phyloP scores from a whole-genome alignment of 1,140 invertebrate genomes.

The Trichomalopsis sarcophagae region DNA sequence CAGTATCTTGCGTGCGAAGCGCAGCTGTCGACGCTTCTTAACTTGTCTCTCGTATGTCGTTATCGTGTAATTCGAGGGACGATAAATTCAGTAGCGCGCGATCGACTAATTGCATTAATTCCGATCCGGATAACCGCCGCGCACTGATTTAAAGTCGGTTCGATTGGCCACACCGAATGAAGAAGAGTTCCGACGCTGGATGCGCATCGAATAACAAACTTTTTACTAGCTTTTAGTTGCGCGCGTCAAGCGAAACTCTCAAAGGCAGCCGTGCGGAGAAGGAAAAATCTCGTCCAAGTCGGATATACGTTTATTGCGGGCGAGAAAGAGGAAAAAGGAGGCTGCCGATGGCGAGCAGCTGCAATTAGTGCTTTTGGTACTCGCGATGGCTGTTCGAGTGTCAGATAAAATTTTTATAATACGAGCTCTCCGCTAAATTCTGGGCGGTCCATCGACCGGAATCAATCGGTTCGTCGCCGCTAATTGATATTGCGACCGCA shows the following conservation, averaged over 20 bases:
- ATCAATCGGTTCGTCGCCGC: constrained; percentile 5
- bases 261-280: no score
- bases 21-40: not conserved
- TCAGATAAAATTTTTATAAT: constrained; percentile 39
- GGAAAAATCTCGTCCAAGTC: not conserved
- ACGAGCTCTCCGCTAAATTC: not conserved
- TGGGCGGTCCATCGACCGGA: constrained; percentile 15
- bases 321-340: not conserved
- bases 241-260: no score
- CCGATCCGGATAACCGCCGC: not conserved
- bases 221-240: no score
- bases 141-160: constrained; percentile 4
- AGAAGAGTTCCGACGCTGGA: not conserved
- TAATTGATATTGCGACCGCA: constrained; percentile 43
- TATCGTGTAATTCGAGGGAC: not conserved
- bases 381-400: constrained; percentile 19
- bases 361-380: constrained; percentile 35
- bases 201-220: no score
- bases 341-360: not conserved
- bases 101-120: constrained; percentile 47
- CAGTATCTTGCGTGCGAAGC: not conserved
- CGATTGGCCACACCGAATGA: not conserved
- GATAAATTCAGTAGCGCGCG: constrained; percentile 31
- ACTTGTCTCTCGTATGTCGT: not conserved
- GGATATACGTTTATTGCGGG: not conserved